Conservation (phyloP, 2,797 vertebrate genomes). For the Brotula barbata region DNA sequence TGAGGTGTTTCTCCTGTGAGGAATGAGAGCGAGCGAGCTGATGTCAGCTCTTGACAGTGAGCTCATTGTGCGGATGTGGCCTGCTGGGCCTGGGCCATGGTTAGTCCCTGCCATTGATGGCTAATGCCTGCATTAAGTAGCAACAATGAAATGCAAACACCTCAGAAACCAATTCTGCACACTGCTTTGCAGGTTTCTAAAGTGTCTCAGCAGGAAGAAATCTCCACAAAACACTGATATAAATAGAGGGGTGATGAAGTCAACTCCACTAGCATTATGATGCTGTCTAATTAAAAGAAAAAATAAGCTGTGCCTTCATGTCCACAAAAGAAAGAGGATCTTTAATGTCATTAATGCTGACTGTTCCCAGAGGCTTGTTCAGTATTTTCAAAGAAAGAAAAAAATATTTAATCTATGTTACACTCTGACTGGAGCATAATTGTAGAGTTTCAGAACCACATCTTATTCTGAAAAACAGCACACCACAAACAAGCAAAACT, state of each 20-base stretch:
- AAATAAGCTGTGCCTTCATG: background rate
- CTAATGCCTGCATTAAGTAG: slow-evolving; percentile 59
- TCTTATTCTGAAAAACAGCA: too few species aligned
- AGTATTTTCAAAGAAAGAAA: too few species aligned
- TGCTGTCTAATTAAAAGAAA: slow-evolving; percentile 28
- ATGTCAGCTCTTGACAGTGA: slow-evolving; percentile 62
- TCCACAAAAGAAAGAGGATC: slow-evolving; percentile 3
- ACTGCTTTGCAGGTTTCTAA: slow-evolving; percentile 14
- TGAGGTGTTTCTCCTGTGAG: slow-evolving; percentile 44
- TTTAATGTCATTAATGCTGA: slow-evolving; percentile 5
- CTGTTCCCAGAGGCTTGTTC: too few species aligned
- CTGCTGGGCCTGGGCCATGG: slow-evolving; percentile 52
- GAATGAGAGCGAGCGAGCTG: slow-evolving; percentile 16
- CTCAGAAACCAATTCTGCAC: slow-evolving; percentile 35
- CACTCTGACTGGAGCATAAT: too few species aligned
- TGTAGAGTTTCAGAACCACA: too few species aligned
- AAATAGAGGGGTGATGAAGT: slow-evolving; percentile 15
- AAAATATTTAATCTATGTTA: too few species aligned
- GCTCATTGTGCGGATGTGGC: slow-evolving; percentile 66
- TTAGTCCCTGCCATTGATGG: slow-evolving; percentile 30
- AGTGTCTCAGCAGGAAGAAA: slow-evolving; percentile 25
- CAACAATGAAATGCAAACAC: slow-evolving; percentile 54
- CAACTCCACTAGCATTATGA: slow-evolving; percentile 12
- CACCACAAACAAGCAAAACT: too few species aligned
- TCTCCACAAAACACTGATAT: slow-evolving; percentile 17